Base-by-base conservation (phyloP, 2,797 vertebrate genomes). In the Acropternis orthonyx region DNA sequence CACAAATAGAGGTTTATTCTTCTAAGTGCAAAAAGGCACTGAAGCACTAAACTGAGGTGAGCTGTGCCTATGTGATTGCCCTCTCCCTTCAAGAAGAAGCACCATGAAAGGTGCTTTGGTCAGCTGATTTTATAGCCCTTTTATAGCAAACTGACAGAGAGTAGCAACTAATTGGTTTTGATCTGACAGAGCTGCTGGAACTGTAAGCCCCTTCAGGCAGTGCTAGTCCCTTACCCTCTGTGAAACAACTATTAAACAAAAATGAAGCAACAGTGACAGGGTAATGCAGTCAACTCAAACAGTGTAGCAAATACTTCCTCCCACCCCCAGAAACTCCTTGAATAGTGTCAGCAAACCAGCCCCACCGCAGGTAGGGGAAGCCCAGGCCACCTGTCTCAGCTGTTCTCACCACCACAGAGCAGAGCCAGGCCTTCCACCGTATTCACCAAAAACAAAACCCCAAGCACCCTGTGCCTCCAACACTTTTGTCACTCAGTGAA, bases 401-500 rank as follows among this genome's bases (percentile, higher is more conserved):
- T 67, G 32, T 24, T 34, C 13, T 26, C 19, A 34, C 17, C 61
- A 7, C 34, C 36, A 24, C 15, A 8, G 59, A 39, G 48, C 84
- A 32, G 22, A 59, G 30, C 30, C 32, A 30, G 82, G n/a, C 67
- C 71, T 46, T 22, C 41, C 9, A 5, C 46, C 26, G 20, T 30
- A 2, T 34, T 58, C 36, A 3, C 7, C 8, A n/a, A 2, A 34
- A 48, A 2, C 1, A 2, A 28, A 28, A 16, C 15, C 28, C 15
- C 34, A 6, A 6, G 43, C 11, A 14, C 17, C 48, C 74, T 56
- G 15, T 6, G 0, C 30, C 61, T 48, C 68, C 48, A 24, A 2
- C 13, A 1, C 14, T 68, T 46, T 0, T 18, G 22, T 46, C 49
- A 3, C 34, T 36, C 24, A 0, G 7, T 43, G 58, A 71, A 63